Conservation (phyloP, 2,797 vertebrate species). For the Naso thynnoides region DNA sequence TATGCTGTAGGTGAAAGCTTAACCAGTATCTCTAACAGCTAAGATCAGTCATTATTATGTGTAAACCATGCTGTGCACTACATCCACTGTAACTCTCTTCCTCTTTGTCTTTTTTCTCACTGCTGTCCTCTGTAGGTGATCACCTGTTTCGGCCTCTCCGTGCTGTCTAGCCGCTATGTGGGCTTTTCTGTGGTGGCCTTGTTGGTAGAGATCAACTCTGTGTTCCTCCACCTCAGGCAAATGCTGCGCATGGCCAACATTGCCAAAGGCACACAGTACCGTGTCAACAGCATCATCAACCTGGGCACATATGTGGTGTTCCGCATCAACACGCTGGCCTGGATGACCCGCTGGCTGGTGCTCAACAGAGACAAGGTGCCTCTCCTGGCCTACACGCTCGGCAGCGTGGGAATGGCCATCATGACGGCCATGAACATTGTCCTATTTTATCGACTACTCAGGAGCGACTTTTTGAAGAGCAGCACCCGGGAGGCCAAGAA, state of each 20-base stretch:
- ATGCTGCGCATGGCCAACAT: slow-evolving; percentile 89
- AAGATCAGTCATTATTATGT: no score
- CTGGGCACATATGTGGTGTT: slow-evolving; percentile 93
- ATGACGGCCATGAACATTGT: slow-evolving; percentile 91
- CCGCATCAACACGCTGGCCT: slow-evolving; percentile 92
- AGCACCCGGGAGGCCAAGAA: slow-evolving; percentile 76
- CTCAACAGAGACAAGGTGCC: slow-evolving; percentile 88
- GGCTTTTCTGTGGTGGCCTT: slow-evolving; percentile 92
- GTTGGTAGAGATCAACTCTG: slow-evolving; percentile 94
- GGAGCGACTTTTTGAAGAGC: slow-evolving; percentile 88
- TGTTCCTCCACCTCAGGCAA: slow-evolving; percentile 91
- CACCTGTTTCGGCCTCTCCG: slow-evolving; percentile 88
- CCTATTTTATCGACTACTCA: slow-evolving; percentile 89
- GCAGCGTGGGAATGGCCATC: slow-evolving; percentile 89
- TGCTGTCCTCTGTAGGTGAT: slow-evolving; percentile 87
- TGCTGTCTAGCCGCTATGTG: slow-evolving; percentile 85
- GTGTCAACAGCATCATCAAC: slow-evolving; percentile 91
- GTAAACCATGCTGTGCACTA: no score
- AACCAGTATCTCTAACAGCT: no score
- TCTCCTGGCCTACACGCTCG: slow-evolving; percentile 84
- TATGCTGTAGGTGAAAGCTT: no score
- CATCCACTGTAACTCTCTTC: no score
- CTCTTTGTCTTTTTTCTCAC: neutral
- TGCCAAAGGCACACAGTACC: slow-evolving; percentile 81
- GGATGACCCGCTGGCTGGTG: slow-evolving; percentile 94